Evolutionary conservation across 2,888 invertebrate species (phyloP).

Genomic region (Oligia fasciuncula): DNA sequence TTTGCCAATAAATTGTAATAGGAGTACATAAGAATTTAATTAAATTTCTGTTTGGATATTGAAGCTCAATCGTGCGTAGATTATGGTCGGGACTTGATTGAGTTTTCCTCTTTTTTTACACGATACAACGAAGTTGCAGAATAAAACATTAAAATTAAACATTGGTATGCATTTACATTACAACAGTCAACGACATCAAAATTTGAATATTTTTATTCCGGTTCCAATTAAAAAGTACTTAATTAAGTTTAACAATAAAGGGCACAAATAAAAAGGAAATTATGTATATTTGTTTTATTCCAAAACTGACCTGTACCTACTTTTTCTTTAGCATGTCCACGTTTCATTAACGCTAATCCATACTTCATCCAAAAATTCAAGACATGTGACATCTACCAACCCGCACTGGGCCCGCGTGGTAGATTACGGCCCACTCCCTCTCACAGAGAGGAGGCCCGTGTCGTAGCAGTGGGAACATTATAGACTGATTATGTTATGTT

Average conservation of each 20-base stretch:
- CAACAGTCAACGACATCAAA: slow-evolving; percentile 1
- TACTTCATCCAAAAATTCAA: not conserved
- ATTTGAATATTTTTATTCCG: slow-evolving; percentile 40
- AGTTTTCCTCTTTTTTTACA: slow-evolving; percentile 33
- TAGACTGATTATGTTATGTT: no score
- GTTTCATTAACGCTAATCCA: not conserved
- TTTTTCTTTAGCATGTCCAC: not conserved
- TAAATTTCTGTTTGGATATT: slow-evolving; percentile 73
- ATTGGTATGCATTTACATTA: slow-evolving; percentile 24
- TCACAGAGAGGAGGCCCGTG: no score
- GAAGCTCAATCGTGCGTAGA: slow-evolving; percentile 71
- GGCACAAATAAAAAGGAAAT: slow-evolving; percentile 9
- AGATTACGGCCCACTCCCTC: no score
- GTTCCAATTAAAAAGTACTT: slow-evolving; percentile 9
- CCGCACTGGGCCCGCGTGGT: no score
- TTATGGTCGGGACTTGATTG: slow-evolving; percentile 64
- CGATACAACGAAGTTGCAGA: slow-evolving; percentile 11
- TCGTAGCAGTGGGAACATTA: no score
- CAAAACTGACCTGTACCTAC: not conserved
- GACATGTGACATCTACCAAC: no score
- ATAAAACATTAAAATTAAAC: slow-evolving; percentile 12
- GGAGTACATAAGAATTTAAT: slow-evolving; percentile 73
- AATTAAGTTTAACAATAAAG: slow-evolving; percentile 4
- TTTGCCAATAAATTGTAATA: slow-evolving; percentile 73
- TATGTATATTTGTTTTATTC: slow-evolving; percentile 15